phyloP scores from a whole-genome alignment of 2,888 invertebrate species.

The Branchipolynoe longqiensis region DNA sequence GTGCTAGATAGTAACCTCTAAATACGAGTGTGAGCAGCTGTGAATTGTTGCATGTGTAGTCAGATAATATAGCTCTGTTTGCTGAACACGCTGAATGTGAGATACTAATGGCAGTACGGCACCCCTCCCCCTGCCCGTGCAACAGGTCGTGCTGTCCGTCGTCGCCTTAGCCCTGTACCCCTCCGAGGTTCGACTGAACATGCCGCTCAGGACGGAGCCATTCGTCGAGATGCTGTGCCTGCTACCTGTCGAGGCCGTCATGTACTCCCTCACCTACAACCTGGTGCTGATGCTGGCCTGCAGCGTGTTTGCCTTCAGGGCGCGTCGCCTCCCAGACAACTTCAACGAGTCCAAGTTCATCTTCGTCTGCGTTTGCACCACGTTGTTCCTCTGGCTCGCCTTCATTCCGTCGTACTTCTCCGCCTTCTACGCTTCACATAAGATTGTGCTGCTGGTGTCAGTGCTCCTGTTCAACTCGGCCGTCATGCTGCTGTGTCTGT shows the following conservation, averaged over 20 bases:
- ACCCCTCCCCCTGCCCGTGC: too few relatives aligned
- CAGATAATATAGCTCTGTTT: too few relatives aligned
- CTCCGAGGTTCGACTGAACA: slow-evolving; percentile 61
- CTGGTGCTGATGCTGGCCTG: slow-evolving; percentile 70
- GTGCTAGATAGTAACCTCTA: too few relatives aligned
- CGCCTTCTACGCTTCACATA: slow-evolving; percentile 62
- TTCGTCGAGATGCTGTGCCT: slow-evolving; percentile 73
- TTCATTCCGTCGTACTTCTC: slow-evolving; percentile 64
- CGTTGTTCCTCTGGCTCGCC: slow-evolving; percentile 63
- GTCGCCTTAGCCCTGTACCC: slow-evolving; percentile 54
- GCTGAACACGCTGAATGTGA: too few relatives aligned
- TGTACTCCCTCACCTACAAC: slow-evolving; percentile 72
- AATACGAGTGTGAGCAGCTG: too few relatives aligned
- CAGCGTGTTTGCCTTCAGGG: slow-evolving; percentile 62
- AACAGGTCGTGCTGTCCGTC: slow-evolving; percentile 54
- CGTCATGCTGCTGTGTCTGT: slow-evolving; percentile 72
- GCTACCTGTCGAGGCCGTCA: slow-evolving; percentile 69
- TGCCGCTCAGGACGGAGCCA: slow-evolving; percentile 70
- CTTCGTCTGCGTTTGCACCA: slow-evolving; percentile 62
- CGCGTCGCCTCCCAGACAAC: slow-evolving; percentile 62
- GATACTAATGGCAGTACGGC: too few relatives aligned
- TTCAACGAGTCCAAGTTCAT: slow-evolving; percentile 63
- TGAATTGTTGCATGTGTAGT: too few relatives aligned
- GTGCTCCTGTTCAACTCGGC: slow-evolving; percentile 72
- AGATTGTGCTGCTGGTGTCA: slow-evolving; percentile 65